Base-by-base conservation (phyloP, 2,113 vertebrate species). In the Australoheros scitulus region DNA sequence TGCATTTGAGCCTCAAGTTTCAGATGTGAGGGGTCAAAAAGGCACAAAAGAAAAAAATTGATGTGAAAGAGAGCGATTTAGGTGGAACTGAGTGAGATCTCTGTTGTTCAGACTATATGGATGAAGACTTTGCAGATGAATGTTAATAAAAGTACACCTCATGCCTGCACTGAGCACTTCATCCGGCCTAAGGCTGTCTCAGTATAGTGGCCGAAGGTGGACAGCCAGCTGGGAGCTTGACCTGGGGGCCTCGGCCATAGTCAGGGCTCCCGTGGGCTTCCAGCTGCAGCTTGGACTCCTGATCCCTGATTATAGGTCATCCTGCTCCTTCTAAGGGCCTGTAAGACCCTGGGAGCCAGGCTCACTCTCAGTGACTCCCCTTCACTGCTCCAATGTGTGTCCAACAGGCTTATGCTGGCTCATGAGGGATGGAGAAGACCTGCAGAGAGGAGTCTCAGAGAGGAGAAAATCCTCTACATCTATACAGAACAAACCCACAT, bases 291-390 rank as follows among this genome's bases (percentile, higher is more conserved):
- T 84, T 11, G 24, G 88, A 76, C 83, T 83, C 80, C 92, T 95
- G 94, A 95, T 95, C 95, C 92, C 84, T 89, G 94, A 95, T 96
- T 95, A 96, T 95, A 94, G 90, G 94, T 95, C 94, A 95, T 93
- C 93, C 88, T 56, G 60, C 75, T 87, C 82, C 85, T 88, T 94
- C 89, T 93, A 92, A 94, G 92, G 93, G 91, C 90, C 93, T 94
- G 91, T 95, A 94, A 95, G 91, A 94, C 92, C 83, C 82, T 87
- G 89, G 88, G 88, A 94, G 89, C 86, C 82, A 41, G 74, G 88
- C 83, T 87, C 84, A 76, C 89, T 90, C 90, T 88, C 74, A 77
- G 91, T 90, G 90, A 91, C 92, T 89, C 85, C 81, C 87, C 92
- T 92, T 84, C 82, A 85, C 86, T 13, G 58, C 80, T 92, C 89